Conservation (phyloP, 2,888 invertebrate species). For the Hipparchia sbordonii region DNA sequence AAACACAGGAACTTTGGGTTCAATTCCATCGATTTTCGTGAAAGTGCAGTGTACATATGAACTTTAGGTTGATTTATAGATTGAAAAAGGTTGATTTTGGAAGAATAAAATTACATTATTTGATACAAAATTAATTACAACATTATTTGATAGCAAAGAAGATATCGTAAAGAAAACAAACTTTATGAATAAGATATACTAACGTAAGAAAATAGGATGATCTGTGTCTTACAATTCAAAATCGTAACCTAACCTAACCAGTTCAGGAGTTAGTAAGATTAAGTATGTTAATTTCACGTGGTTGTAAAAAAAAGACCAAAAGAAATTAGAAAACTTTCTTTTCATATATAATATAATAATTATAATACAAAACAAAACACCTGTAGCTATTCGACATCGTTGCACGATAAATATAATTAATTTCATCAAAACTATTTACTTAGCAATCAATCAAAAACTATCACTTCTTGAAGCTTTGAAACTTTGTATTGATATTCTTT, state of each 20-base stretch:
- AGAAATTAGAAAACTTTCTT: neutral
- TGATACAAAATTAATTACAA: too few species aligned
- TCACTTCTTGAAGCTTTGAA: neutral
- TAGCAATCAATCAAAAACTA: neutral
- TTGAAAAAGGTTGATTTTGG: too few species aligned
- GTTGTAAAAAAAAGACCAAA: neutral
- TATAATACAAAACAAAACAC: constrained; percentile 1
- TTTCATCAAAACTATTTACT: neutral
- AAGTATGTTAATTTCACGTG: neutral
- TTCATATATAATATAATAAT: neutral
- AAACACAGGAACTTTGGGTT: constrained; percentile 58
- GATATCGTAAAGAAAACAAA: too few species aligned
- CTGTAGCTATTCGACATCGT: neutral
- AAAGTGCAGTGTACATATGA: constrained; percentile 20
- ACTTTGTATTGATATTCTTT: neutral
- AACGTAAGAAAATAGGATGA: too few species aligned
- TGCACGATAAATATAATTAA: neutral
- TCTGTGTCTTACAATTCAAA: too few species aligned
- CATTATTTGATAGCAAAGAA: too few species aligned
- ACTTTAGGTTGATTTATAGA: neutral
- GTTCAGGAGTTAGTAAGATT: too few species aligned
- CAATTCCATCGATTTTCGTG: constrained; percentile 43
- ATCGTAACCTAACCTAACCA: too few species aligned
- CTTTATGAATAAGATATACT: too few species aligned
- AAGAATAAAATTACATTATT: too few species aligned